These are phyloP conservation scores for Gonioctena quinquepunctata DNA, from an alignment of 1,140 invertebrate genomes.

Conservation along the genomic window DNA sequence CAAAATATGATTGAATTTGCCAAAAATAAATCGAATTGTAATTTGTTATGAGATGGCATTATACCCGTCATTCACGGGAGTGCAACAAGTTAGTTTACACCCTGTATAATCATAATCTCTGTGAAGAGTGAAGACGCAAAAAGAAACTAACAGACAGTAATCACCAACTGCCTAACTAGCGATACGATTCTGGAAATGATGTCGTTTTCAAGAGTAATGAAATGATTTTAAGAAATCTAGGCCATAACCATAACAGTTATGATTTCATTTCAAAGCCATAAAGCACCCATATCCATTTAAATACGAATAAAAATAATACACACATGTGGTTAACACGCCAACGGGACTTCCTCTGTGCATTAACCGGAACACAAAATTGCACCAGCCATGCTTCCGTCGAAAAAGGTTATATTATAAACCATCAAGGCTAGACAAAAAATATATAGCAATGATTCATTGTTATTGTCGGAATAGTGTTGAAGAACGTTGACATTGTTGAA, in stretches of 20 bases:
- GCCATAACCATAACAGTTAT: neutral
- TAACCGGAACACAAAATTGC: neutral
- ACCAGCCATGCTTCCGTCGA: slow-evolving; percentile 1
- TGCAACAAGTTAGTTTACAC: no score
- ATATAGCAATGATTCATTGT: neutral
- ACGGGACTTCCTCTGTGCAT: slow-evolving; percentile 1
- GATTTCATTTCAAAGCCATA: neutral
- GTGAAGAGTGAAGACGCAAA: no score
- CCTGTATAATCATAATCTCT: no score
- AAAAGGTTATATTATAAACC: slow-evolving; percentile 8
- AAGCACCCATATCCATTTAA: neutral
- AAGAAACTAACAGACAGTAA: no score
- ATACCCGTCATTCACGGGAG: no score
- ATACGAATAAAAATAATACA: neutral
- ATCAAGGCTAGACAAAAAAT: neutral
- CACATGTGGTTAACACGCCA: neutral
- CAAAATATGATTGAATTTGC: no score
- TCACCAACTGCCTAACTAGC: no score
- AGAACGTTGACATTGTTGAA: neutral
- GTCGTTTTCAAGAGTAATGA: neutral
- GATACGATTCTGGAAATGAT: neutral
- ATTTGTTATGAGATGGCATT: no score
- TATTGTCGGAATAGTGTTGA: neutral
- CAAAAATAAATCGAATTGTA: no score
- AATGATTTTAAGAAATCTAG: neutral